Evolutionary conservation across 1,140 invertebrate species (phyloP), one percentile per base, ranked within the genome.

Genomic region (Nymphalis io): DNA sequence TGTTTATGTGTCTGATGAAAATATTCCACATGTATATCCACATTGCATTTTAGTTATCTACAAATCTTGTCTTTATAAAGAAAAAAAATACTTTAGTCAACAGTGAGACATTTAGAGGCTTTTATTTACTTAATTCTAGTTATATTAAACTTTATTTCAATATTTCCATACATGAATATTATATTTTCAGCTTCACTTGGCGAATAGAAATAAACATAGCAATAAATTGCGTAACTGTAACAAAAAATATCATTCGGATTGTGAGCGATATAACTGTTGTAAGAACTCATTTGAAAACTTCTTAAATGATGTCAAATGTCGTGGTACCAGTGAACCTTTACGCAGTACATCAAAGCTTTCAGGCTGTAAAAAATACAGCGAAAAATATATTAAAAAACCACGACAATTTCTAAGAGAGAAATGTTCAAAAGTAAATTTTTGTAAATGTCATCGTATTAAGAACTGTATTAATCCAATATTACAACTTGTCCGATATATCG

Each of bases 401-500:
- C 59, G 20, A 20, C 59, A 71, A 1, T 70, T 74, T 21, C 70
- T 39, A 16, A 70, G 55, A 15, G 40, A 15, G 12, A 62, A 58
- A 59, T 39, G 58, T 58, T 63, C 61, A 15, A 27, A 70, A 48
- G 48, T 67, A 21, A 33, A 55, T 71, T 53, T 33, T 15, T 82
- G 78, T 61, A 72, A 80, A 51, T 80, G 79, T 75, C 61, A 60
- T 33, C 72, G 78, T 59, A 48, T 72, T 8, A 74, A 74, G 27
- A 72, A 68, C 71, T 64, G 73, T n/a, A 57, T 75, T 6, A 81
- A 83, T 55, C 83, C 83, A 1, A 85, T 89, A 72, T 44, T 85
- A 21, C 76, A 83, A 74, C 69, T 91, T 15, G 80, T 82, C 48
- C 74, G 61, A 13, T 83, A 81, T 57, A 78, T 89, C 10, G 85